Percentiles rank a stretch among this genome's conserved stretches.
phyloP scores from a whole-genome alignment of 2,797 vertebrate species.

The Eulemur albifrons region DNA sequence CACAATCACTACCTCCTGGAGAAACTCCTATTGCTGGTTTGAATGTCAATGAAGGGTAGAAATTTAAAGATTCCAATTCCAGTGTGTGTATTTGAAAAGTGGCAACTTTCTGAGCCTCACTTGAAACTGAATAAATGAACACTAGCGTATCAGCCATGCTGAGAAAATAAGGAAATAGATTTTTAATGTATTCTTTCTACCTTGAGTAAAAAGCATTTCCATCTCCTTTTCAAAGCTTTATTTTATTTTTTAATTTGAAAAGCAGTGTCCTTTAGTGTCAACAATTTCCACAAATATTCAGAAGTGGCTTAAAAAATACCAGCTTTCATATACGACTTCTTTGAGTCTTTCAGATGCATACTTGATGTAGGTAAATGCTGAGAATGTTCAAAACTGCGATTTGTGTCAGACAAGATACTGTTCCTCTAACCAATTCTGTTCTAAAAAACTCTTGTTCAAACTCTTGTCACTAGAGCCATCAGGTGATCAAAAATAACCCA shows the following conservation, averaged over 20 bases:
- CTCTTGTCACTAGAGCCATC: neutral
- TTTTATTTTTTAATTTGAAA: neutral
- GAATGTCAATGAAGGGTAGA: neutral
- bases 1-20: neutral
- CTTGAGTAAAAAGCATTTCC: neutral
- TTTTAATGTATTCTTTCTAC: slow-evolving; percentile 36
- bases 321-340: neutral
- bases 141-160: neutral
- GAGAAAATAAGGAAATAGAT: slow-evolving; percentile 16
- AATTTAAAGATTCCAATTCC: neutral
- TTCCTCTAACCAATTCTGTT: neutral
- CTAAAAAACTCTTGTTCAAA: neutral
- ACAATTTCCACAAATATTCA: neutral
- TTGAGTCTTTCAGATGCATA: neutral
- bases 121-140: neutral
- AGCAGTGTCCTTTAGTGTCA: neutral
- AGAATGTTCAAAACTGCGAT: neutral
- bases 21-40: neutral
- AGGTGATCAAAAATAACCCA: slow-evolving; percentile 2
- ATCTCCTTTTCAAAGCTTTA: neutral
- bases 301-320: neutral
- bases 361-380: neutral
- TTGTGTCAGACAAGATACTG: neutral
- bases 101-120: neutral
- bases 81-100: neutral